Evolutionary conservation across 1,140 invertebrate species (phyloP), one percentile per base, ranked within the genome.

Genomic region (Araneus ventricosus): DNA sequence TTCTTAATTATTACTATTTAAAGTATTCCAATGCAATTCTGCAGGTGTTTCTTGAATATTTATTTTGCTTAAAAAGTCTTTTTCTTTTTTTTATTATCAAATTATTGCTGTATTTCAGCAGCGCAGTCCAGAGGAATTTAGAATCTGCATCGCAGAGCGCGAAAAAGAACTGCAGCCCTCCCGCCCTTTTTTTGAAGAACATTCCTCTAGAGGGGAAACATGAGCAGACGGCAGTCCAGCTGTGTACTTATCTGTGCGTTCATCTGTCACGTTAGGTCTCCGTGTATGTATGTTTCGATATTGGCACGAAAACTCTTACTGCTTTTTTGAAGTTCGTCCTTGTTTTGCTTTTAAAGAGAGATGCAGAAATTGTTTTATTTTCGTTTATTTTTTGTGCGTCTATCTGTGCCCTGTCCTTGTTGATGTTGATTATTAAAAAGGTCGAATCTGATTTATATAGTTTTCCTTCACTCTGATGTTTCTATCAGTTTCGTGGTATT

Each of bases 171-270:
- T 10, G 63, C n/a, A 30, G 63, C 45, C 45, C 45, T 2, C 45
- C 45, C 45, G 10, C 17, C 10, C 17, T 63, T 63, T n/a, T 63
- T 63, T n/a, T 20, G 45, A 8, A 63, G 24, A 63, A 22, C 30
- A 75, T 34, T 75, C 14, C 30, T 34, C 34, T 37, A 5, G 45
- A 52, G 3, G 4, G 30, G 34, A 75, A 75, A 75, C 34, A 34
- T 20, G 27, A 75, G 30, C 70, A 75, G 70, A 75, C 70, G 17
- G 30, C 30, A 82, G 80, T 52, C 37, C 80, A 82, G 80, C 80
- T 82, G 80, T n/a, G 37, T n/a, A 82, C 41, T 80, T 80, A 80
- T 80, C 75, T 7, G 75, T 41, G 24, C 80, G 41, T 34, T 45
- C 39, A 52, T 82, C 24, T 82, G 41, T 82, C 41, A 82, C 80